A percentile compares a stretch with the other conserved stretches of the same genome.
phyloP scores from a whole-genome alignment of 2,113 vertebrate genomes.

The Clupea harengus region DNA sequence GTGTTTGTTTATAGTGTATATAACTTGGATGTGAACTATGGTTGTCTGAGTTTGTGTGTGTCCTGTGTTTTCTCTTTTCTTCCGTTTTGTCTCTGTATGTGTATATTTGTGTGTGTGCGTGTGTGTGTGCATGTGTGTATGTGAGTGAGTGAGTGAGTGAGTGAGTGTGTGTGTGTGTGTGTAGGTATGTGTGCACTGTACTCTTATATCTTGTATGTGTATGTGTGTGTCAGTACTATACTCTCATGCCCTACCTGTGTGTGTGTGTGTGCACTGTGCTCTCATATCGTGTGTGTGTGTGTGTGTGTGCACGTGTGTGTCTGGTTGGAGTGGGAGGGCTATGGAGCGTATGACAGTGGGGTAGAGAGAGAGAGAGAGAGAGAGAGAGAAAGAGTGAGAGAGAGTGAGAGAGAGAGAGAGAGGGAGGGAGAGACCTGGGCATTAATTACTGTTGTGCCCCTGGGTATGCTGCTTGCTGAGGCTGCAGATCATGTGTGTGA shows the following conservation, averaged over 20 bases:
- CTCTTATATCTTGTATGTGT: background rate
- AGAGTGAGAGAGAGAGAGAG: too few species aligned
- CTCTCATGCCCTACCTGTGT: too few species aligned
- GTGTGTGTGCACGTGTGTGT: background rate
- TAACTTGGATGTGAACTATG: background rate
- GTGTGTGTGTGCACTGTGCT: background rate
- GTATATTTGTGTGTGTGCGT: background rate
- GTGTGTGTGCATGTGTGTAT: background rate
- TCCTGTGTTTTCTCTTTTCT: too few species aligned
- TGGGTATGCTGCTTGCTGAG: conserved; percentile 41
- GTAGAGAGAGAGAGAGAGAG: background rate
- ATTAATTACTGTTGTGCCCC: conserved; percentile 41
- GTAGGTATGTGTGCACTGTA: background rate
- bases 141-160: background rate
- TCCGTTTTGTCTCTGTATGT: background rate
- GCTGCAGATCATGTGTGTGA: conserved; percentile 30
- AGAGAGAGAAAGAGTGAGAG: background rate
- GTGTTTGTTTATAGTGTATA: background rate
- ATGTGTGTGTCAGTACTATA: background rate
- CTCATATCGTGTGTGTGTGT: background rate
- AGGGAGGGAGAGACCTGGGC: background rate
- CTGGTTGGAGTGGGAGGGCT: background rate
- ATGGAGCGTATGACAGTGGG: background rate
- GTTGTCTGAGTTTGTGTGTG: too few species aligned
- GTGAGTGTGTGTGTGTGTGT: background rate